A percentile compares a stretch with the other conserved stretches of the same genome.
Conservation (phyloP, 30 jellyfish, hydroid and myxozoan species). For the Sanderia malayensis region DNA sequence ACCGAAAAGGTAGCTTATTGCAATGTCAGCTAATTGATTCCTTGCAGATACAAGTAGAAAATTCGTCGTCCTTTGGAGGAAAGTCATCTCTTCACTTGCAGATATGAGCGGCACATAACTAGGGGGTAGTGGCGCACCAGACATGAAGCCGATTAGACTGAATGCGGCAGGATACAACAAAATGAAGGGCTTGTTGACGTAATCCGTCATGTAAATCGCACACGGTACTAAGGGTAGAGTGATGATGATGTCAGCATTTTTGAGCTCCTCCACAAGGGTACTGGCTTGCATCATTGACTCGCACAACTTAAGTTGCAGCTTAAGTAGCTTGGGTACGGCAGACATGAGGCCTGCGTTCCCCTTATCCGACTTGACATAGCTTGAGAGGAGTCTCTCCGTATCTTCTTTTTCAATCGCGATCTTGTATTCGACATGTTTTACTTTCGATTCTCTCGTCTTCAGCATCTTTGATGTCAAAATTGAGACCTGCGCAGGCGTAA, state of each 20-base stretch:
- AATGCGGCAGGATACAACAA: constrained; percentile 18
- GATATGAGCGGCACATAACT: constrained; percentile 44
- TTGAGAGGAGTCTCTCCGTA: not conserved
- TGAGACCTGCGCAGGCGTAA: too few species aligned
- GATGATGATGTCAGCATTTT: constrained; percentile 32
- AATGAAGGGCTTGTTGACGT: constrained; percentile 30
- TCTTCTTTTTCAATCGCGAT: not conserved
- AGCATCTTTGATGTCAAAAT: constrained; percentile 22
- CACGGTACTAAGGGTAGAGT: constrained; percentile 9
- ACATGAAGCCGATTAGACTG: constrained; percentile 10
- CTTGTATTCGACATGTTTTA: constrained; percentile 28
- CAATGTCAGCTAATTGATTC: not conserved
- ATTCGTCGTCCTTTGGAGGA: constrained; percentile 28
- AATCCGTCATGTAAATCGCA: constrained; percentile 23
- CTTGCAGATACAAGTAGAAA: not conserved
- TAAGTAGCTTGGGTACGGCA: not conserved
- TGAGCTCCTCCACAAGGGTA: not conserved
- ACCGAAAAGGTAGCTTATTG: not conserved
- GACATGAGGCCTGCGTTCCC: not conserved
- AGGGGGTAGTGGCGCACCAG: constrained; percentile 42
- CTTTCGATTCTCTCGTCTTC: constrained; percentile 18
- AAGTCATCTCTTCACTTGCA: constrained; percentile 38
- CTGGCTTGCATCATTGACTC: not conserved
- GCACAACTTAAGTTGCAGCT: constrained; percentile 5
- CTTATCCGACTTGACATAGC: not conserved